Evolutionary conservation across 2,888 invertebrate genomes (phyloP).

Genomic region (Hipparchia sbordonii): DNA sequence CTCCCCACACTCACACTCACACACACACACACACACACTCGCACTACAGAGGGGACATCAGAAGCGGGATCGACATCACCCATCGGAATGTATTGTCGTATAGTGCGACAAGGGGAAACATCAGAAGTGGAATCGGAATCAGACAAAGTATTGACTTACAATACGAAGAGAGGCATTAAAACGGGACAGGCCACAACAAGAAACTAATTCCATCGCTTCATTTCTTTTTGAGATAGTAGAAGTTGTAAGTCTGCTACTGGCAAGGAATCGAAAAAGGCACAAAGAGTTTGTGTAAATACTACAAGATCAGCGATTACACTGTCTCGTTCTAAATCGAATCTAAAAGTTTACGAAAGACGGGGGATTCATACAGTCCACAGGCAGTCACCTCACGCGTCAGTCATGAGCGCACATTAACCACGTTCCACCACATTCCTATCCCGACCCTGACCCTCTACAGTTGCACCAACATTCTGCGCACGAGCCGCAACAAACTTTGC

Average conservation of each 20-base stretch:
- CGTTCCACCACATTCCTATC: slow-evolving; percentile 63
- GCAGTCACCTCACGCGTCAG: slow-evolving; percentile 21
- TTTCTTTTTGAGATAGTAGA: no score
- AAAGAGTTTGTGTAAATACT: no score
- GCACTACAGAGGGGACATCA: slow-evolving; percentile 32
- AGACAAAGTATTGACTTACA: no score
- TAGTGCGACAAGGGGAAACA: no score
- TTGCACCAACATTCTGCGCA: slow-evolving; percentile 53
- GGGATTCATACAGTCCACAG: slow-evolving; percentile 14
- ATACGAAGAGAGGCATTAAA: no score
- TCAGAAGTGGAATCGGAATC: no score
- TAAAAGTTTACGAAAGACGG: neutral
- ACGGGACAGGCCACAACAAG: no score
- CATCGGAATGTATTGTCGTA: no score
- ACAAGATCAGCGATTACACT: no score
- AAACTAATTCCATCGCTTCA: no score
- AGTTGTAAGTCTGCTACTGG: neutral
- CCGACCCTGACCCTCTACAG: slow-evolving; percentile 63
- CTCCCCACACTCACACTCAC: slow-evolving; percentile 45
- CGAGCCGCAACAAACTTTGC: neutral
- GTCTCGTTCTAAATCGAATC: neutral
- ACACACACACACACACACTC: slow-evolving; percentile 38
- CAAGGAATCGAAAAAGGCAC: neutral
- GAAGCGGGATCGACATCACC: neutral
- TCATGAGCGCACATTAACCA: slow-evolving; percentile 55